Conservation (phyloP, 2,888 invertebrate genomes). For the Drosophila macrothrix region DNA sequence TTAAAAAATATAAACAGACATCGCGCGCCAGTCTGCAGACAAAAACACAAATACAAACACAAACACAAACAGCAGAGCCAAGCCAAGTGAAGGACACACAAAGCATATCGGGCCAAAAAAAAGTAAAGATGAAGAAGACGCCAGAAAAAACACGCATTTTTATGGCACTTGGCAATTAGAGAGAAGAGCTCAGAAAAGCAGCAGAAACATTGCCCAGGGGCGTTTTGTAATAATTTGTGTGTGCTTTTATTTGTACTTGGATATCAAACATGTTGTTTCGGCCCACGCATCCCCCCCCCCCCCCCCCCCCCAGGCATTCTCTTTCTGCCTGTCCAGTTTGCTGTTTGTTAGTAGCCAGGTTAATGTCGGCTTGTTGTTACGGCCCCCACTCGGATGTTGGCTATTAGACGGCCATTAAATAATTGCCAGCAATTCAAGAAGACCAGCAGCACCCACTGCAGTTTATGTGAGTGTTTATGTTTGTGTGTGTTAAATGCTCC, state of each 20-base stretch:
- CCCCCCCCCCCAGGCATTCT: background rate
- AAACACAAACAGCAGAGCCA: conserved; percentile 3
- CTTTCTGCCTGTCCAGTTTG: conserved; percentile 44
- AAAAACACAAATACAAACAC: background rate
- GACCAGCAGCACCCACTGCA: conserved; percentile 35
- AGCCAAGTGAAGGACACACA: conserved; percentile 54
- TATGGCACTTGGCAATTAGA: conserved; percentile 78
- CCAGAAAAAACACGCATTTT: conserved; percentile 57
- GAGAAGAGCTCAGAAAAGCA: background rate
- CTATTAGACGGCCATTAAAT: conserved; percentile 79
- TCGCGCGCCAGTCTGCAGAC: conserved; percentile 2
- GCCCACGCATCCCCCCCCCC: background rate
- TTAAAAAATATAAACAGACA: conserved; percentile 80
- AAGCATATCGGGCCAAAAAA: background rate
- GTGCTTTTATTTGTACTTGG: conserved; percentile 71
- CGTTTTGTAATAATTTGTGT: conserved; percentile 74
- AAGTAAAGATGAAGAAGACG: background rate
- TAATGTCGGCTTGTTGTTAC: conserved; percentile 61
- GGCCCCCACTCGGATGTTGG: conserved; percentile 77
- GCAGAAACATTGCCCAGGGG: conserved; percentile 32
- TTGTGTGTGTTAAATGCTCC: conserved; percentile 20
- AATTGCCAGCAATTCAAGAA: conserved; percentile 78
- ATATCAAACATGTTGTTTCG: conserved; percentile 51
- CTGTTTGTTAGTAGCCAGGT: conserved; percentile 52
- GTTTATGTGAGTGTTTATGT: conserved; percentile 21